Evolutionary conservation across 2,113 vertebrate species (phyloP).

Genomic region (Porphyrio hochstetteri): DNA sequence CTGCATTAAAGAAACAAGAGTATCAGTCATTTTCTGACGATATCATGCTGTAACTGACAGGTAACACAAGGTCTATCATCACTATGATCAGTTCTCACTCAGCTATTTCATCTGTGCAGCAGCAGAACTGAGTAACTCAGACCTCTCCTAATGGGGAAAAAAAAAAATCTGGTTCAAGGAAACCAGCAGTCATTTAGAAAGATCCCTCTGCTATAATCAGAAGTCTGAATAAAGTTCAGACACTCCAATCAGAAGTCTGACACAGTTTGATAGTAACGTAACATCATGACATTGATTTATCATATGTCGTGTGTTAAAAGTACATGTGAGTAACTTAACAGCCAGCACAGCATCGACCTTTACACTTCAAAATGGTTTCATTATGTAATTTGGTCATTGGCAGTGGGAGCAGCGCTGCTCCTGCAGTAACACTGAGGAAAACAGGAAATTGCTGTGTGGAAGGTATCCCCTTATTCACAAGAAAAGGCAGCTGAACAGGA

Average conservation of each 20-base stretch:
- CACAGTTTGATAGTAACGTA: not conserved
- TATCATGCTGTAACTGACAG: not conserved
- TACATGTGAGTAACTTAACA: not conserved
- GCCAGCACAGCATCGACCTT: not conserved
- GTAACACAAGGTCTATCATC: not conserved
- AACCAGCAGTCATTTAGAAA: not conserved
- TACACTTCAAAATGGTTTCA: not conserved
- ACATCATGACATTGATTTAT: not conserved
- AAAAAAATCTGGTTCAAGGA: not conserved
- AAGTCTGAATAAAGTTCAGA: not conserved
- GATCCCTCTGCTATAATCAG: not conserved
- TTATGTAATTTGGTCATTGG: not conserved
- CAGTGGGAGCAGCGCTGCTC: not conserved
- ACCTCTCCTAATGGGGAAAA: not conserved
- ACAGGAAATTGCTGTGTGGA: conserved; percentile 7
- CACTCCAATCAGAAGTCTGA: not conserved
- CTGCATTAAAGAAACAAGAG: conserved; percentile 70
- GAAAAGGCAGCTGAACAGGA: not conserved
- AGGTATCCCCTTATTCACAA: conserved; percentile 17
- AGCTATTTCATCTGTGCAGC: not conserved
- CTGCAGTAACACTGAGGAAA: not conserved
- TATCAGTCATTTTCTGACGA: not conserved
- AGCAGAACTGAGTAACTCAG: not conserved
- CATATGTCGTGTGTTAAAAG: not conserved
- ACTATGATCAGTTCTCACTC: not conserved